Conservation (phyloP, 2,888 invertebrate genomes). For the Catotricha subobsoleta region DNA sequence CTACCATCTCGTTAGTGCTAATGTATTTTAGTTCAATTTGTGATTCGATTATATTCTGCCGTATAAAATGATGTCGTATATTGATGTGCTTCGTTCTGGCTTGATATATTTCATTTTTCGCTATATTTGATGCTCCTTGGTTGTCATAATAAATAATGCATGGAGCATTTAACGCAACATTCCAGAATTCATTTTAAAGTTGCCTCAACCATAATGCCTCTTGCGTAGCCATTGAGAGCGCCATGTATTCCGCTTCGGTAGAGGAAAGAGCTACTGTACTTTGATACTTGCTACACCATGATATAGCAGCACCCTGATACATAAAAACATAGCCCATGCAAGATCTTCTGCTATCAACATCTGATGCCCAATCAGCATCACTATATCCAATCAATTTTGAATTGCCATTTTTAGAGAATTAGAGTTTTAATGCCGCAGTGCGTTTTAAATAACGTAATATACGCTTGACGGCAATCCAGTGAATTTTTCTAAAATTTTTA, state of each 20-base stretch:
- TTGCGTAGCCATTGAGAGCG: conserved; percentile 13
- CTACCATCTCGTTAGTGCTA: too few relatives aligned
- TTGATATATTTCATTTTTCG: too few relatives aligned
- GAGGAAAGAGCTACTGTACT: conserved; percentile 15
- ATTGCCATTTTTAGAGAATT: conserved; percentile 11
- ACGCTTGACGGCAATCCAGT: conserved; percentile 13
- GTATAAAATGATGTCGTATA: too few relatives aligned
- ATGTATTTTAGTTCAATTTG: too few relatives aligned
- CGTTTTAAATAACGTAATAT: conserved; percentile 16
- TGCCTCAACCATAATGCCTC: conserved; percentile 13
- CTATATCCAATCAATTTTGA: conserved; percentile 12
- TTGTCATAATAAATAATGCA: too few relatives aligned
- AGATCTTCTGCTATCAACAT: conserved; percentile 14
- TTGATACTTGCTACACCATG: conserved; percentile 14
- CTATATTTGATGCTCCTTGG: too few relatives aligned
- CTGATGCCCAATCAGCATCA: conserved; percentile 16
- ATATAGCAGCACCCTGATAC: conserved; percentile 14
- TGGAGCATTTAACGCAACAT: too few relatives aligned
- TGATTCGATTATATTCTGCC: too few relatives aligned
- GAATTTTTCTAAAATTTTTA: too few relatives aligned
- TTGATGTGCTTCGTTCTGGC: too few relatives aligned
- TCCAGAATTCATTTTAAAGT: not conserved
- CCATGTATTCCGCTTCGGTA: conserved; percentile 17
- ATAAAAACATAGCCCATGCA: conserved; percentile 16
- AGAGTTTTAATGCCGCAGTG: conserved; percentile 12